These are phyloP conservation scores for Cyrtorhinus lividipennis DNA, from an alignment of 1,140 invertebrate species.

Conservation along the genomic window DNA sequence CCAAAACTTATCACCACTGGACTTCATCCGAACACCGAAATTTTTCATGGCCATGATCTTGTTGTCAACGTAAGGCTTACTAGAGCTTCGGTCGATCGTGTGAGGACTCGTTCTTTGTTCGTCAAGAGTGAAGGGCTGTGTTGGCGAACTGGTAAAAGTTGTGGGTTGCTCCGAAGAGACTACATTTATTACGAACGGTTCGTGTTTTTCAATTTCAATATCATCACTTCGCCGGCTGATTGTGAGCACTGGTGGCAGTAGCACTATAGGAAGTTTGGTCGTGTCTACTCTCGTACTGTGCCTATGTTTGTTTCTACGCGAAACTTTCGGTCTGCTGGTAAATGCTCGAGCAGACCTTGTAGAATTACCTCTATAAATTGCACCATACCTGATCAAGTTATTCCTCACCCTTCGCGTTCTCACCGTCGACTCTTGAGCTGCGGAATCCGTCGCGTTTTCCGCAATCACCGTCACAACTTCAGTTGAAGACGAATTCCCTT, in stretches of 20 bases:
- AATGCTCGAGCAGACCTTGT: not conserved
- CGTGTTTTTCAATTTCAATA: not conserved
- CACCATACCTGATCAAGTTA: not conserved
- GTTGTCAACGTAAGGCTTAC: not conserved
- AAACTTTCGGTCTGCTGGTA: not conserved
- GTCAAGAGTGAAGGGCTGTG: no score
- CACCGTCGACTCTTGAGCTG: not conserved
- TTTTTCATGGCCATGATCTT: slow-evolving; percentile 2
- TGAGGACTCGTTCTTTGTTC: no score
- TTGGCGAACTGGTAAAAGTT: not conserved
- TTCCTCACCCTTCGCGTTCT: not conserved
- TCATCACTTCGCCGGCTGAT: not conserved
- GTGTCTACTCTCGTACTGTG: slow-evolving; percentile 14
- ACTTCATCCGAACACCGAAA: not conserved
- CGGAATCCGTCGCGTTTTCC: not conserved
- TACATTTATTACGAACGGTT: not conserved
- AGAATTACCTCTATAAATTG: not conserved
- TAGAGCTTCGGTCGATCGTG: no score
- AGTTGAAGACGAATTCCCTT: no score
- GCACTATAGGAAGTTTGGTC: not conserved
- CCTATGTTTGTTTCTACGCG: not conserved
- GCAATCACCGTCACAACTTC: not conserved
- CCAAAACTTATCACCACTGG: not conserved
- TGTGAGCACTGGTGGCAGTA: slow-evolving; percentile 8
- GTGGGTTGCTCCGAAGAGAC: not conserved